These are phyloP conservation scores for Poecilobothrus nobilitatus DNA, from an alignment of 2,888 invertebrate species.

Conservation along the genomic window DNA sequence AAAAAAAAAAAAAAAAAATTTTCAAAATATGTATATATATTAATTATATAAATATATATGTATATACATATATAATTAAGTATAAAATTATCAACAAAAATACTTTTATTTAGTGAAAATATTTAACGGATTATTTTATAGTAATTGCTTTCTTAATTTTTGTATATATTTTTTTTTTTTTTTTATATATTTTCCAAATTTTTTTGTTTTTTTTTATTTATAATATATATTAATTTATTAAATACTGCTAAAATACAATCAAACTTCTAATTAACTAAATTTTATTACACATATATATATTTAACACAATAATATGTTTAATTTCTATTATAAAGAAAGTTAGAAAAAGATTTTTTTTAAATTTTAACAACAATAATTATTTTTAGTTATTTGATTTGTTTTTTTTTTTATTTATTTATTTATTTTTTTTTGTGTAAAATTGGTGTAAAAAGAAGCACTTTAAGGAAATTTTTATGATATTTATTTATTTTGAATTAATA, in stretches of 20 bases:
- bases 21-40: no score
- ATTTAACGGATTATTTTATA: not conserved
- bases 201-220: not conserved
- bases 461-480: no score
- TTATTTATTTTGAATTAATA: no score
- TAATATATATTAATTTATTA: not conserved
- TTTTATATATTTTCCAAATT: slow-evolving; percentile 5
- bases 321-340: not conserved
- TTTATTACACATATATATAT: not conserved
- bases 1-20: no score
- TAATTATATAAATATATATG: no score
- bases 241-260: not conserved
- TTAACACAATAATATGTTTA: not conserved
- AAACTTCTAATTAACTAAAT: not conserved
- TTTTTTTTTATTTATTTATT: no score
- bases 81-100: not conserved
- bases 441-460: no score
- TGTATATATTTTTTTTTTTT: no score
- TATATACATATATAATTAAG: not conserved
- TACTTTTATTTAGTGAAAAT: no score
- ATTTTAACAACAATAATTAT: no score
- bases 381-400: no score
- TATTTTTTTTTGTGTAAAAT: no score
- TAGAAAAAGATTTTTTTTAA: not conserved
- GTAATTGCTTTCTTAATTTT: not conserved